Base-by-base conservation (phyloP, 2,113 vertebrate species). In the Recurvirostra avosetta region DNA sequence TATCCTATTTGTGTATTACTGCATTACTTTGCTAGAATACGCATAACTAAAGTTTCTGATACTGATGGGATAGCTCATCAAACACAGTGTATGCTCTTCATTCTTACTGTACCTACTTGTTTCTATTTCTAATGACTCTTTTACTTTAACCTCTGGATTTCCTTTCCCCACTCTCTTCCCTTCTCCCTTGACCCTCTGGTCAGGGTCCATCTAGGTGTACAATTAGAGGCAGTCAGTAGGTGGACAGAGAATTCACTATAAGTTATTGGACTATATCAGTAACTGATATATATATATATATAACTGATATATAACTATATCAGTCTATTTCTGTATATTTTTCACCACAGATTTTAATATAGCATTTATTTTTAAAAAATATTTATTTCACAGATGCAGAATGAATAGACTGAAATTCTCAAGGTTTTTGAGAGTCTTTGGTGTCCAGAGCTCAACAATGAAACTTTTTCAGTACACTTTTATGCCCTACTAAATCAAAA, bases 301-400 rank as follows among this genome's bases (percentile, higher is more conserved):
- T 38, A 38, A 38, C 38, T 9, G 38, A 38, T 38, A 38, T 38
- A 38, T 38, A 38, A 38, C 38, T 38, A 38, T 38, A 38, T 38
- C 41, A 62, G 7, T 55, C 36, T 38, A 17, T 58, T 65, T 45
- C 45, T 53, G 47, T 47, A 21, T 34, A 4, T 58, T 75, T 72
- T 53, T 58, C 29, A 65, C 5, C 6, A 52, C 2, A 27, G 21
- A 43, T 30, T 21, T 32, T 26, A 73, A 79, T 23, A 19, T 66
- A 34, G 0, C 0, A 22, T 65, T 79, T 79, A n/a, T 63, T 16
- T 15, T 45, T 2, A 0, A 45, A 63, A 38, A 16, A 0, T 6
- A 40, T 8, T 34, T 34, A 7, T 73, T 86, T 86, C 10, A 13
- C 32, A 40, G 4, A 70, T 80, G 23, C 22, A n/a, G 4, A 6